Evolutionary conservation across 2,113 vertebrate genomes (phyloP).

Genomic region (Litocranius walleri): DNA sequence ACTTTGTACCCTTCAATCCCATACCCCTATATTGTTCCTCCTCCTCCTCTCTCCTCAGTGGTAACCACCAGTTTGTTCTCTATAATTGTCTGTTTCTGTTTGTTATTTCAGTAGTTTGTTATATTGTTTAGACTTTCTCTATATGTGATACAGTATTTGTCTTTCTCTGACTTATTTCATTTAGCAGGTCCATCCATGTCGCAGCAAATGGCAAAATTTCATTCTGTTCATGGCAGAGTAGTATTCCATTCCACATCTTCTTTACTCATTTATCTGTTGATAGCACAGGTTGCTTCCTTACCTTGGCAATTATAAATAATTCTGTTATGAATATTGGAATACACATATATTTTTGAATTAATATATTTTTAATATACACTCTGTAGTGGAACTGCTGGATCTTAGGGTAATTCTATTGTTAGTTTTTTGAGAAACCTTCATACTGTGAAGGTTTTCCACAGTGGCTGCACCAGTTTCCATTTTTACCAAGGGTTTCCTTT

Average conservation of each 20-base stretch:
- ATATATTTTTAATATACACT: background rate
- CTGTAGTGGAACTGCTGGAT: background rate
- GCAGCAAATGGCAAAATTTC: background rate
- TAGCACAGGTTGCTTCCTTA: background rate
- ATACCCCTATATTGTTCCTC: background rate
- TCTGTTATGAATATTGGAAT: background rate
- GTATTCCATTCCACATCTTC: background rate
- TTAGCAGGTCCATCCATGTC: background rate
- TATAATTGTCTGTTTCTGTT: background rate
- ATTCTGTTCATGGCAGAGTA: background rate
- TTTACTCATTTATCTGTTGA: background rate
- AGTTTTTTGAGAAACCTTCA: background rate
- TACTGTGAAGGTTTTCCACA: background rate
- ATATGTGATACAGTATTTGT: background rate
- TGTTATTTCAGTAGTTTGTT: background rate
- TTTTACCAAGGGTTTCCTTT: background rate
- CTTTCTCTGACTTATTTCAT: background rate
- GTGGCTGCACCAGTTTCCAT: background rate
- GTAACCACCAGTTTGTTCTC: background rate
- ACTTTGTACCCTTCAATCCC: background rate
- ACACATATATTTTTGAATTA: background rate
- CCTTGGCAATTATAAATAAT: background rate
- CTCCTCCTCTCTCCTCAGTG: background rate
- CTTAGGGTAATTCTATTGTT: background rate
- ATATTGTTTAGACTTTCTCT: background rate